Evolutionary conservation across 2,797 vertebrate species (phyloP).

Genomic region (Melanotaenia nigrans): DNA sequence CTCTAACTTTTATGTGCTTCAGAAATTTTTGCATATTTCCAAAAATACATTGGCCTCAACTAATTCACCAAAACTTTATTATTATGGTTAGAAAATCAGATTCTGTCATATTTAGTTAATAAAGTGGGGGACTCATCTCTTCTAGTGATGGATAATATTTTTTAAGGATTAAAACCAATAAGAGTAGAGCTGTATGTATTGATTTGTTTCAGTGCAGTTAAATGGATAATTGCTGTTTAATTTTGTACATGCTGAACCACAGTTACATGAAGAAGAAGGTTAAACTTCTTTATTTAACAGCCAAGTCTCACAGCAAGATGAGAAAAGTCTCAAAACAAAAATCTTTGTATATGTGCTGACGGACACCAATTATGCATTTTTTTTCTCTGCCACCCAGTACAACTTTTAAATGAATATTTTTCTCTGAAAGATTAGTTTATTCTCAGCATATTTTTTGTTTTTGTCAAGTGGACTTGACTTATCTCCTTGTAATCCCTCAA

Average conservation of each 20-base stretch:
- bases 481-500: no score
- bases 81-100: background rate
- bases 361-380: no score
- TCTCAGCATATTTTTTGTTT: no score
- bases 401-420: no score
- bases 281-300: no score
- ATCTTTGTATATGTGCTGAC: no score
- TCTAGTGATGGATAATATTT: constrained; percentile 39
- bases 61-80: background rate
- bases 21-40: background rate
- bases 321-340: no score
- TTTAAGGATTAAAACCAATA: constrained; percentile 52
- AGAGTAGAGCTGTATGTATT: constrained; percentile 23
- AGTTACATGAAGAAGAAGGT: background rate
- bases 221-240: background rate
- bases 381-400: no score
- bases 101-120: background rate
- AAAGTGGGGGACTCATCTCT: background rate
- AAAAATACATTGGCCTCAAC: background rate
- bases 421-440: no score
- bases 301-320: no score
- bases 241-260: constrained; percentile 14
- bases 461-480: no score
- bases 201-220: background rate
- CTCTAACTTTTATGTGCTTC: background rate